phyloP scores from a whole-genome alignment of 2,888 invertebrate genomes.

The Lasius platythorax region DNA sequence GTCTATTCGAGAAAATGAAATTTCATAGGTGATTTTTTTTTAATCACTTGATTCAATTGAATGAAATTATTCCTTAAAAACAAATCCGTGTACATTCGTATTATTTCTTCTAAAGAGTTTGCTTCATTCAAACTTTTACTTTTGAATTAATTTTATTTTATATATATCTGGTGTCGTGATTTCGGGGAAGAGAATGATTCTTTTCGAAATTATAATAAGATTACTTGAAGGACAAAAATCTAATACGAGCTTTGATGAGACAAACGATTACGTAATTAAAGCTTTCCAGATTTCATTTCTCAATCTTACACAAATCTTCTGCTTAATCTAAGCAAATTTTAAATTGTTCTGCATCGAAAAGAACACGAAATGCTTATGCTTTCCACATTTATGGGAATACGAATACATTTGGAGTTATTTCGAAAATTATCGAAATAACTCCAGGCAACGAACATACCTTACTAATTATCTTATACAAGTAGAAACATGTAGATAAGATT shows the following conservation, averaged over 20 bases:
- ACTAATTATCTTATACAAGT: neutral
- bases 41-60: neutral
- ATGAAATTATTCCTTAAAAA: neutral
- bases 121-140: neutral
- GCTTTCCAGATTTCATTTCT: neutral
- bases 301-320: neutral
- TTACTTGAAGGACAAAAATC: neutral
- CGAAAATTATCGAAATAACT: neutral
- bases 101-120: neutral
- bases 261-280: neutral
- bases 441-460: neutral
- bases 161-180: neutral
- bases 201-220: neutral
- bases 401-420: neutral
- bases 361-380: neutral
- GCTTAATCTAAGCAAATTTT: neutral
- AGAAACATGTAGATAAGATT: conserved; percentile 1
- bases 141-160: neutral
- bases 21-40: too few species aligned
- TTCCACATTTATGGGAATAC: neutral
- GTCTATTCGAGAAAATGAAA: neutral
- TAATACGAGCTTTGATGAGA: neutral
- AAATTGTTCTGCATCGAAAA: neutral
- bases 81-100: neutral
- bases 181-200: neutral